Conservation (phyloP, 2,888 invertebrate species). For the Stegana nigrithorax region DNA sequence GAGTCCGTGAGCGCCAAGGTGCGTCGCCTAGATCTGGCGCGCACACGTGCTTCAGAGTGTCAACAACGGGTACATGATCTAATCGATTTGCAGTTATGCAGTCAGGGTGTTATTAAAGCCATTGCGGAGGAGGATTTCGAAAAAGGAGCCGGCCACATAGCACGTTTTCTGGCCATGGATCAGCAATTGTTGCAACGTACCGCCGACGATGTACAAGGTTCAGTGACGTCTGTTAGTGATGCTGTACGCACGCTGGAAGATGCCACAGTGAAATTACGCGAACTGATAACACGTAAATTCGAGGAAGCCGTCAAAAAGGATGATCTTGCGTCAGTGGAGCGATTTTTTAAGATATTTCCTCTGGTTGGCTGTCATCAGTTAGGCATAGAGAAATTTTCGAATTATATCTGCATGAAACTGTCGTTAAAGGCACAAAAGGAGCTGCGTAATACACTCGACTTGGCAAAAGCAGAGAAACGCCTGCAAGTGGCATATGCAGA, state of each 20-base stretch:
- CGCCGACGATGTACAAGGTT: conserved; percentile 79
- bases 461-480: conserved; percentile 77
- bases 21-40: conserved; percentile 87
- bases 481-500: conserved; percentile 86
- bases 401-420: conserved; percentile 83
- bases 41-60: conserved; percentile 91
- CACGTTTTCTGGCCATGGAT: conserved; percentile 93
- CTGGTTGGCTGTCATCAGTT: conserved; percentile 90
- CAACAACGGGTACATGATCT: conserved; percentile 95
- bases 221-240: conserved; percentile 68
- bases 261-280: conserved; percentile 77
- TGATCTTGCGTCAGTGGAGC: conserved; percentile 89
- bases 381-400: conserved; percentile 88
- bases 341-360: conserved; percentile 98
- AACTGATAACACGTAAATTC: conserved; percentile 78
- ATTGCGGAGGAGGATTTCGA: conserved; percentile 96
- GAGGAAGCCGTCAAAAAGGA: conserved; percentile 90
- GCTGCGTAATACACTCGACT: conserved; percentile 75
- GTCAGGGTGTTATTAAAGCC: conserved; percentile 96
- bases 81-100: conserved; percentile 93
- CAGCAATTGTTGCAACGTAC: conserved; percentile 82
- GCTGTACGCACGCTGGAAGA: conserved; percentile 74
- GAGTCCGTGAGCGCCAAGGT: conserved; percentile 97
- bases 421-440: conserved; percentile 79
- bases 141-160: conserved; percentile 93